These are phyloP conservation scores for Eupithecia abbreviata DNA, from an alignment of 2,888 invertebrate species.

Conservation along the genomic window DNA sequence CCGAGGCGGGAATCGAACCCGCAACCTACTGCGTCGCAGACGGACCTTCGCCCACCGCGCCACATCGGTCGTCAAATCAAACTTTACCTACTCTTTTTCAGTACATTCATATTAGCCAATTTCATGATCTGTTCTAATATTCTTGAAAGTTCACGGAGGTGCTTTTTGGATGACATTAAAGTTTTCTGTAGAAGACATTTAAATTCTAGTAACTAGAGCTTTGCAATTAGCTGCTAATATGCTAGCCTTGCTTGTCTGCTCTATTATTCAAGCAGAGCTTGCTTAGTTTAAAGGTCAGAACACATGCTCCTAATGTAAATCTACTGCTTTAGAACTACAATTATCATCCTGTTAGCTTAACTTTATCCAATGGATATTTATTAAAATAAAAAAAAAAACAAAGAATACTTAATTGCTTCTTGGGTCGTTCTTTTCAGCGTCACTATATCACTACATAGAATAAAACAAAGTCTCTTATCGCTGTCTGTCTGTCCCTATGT, in stretches of 20 bases:
- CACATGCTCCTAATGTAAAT: background rate
- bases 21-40: too few relatives aligned
- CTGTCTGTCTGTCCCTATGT: too few relatives aligned
- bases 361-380: too few relatives aligned
- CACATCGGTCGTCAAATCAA: too few relatives aligned
- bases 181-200: background rate
- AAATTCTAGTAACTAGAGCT: background rate
- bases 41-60: too few relatives aligned
- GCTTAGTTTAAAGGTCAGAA: slow-evolving; percentile 3
- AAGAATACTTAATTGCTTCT: background rate
- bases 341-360: background rate
- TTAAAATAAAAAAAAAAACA: background rate
- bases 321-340: background rate
- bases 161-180: background rate
- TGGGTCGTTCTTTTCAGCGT: background rate
- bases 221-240: background rate
- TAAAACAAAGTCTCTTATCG: too few relatives aligned
- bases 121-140: background rate
- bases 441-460: background rate
- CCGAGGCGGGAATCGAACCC: too few relatives aligned
- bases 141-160: background rate
- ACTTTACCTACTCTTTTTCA: too few relatives aligned
- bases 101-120: too few relatives aligned
- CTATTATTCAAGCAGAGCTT: slow-evolving; percentile 2
- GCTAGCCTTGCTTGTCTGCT: background rate